Conservation (phyloP, 2,113 vertebrate species). For the Ailuropoda melanoleuca region DNA sequence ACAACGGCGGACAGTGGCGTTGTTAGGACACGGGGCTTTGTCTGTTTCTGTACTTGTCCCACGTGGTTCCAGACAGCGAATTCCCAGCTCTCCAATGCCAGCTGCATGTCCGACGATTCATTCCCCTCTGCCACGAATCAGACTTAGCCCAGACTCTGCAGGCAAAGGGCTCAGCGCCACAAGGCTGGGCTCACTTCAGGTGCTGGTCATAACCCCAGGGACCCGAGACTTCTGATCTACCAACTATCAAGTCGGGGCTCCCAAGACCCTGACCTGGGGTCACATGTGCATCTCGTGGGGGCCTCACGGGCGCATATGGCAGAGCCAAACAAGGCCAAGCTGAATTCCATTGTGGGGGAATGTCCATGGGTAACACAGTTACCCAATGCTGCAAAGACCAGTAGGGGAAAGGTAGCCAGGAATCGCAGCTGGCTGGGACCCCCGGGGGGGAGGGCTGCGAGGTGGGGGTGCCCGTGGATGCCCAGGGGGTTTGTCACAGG, state of each 20-base stretch:
- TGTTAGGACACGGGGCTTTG: too few species aligned
- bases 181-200: too few species aligned
- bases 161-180: not conserved
- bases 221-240: not conserved
- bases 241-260: not conserved
- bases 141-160: not conserved
- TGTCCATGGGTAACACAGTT: accelerated
- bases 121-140: not conserved
- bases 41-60: not conserved
- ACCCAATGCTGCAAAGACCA: accelerated
- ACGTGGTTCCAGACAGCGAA: not conserved
- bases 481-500: too few species aligned
- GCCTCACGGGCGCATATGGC: accelerated
- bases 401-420: accelerated
- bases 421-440: not conserved
- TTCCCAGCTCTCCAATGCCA: not conserved
- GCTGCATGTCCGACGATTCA: accelerated
- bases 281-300: not conserved
- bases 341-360: accelerated
- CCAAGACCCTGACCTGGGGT: accelerated
- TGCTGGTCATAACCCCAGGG: not conserved
- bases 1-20: too few species aligned
- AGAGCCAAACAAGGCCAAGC: not conserved
- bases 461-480: accelerated
- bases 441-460: accelerated